phyloP scores from a whole-genome alignment of 2,113 vertebrate species.

The Chauna torquata region DNA sequence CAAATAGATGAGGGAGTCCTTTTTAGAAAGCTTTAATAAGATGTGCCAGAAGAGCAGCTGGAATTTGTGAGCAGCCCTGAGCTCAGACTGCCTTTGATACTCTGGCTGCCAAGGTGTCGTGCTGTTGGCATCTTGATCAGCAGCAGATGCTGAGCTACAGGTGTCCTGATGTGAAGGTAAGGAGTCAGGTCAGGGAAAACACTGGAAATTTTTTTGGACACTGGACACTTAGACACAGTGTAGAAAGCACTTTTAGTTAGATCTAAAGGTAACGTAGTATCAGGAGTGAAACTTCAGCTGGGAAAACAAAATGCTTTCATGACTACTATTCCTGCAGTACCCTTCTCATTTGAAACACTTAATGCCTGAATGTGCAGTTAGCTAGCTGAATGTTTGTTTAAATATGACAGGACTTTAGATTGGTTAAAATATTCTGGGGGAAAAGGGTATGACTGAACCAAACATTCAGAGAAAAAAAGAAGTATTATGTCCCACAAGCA shows the following conservation, averaged over 20 bases:
- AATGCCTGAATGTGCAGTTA: not conserved
- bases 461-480: not conserved
- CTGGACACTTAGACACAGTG: not conserved
- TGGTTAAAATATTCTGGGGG: not conserved
- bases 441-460: not conserved
- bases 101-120: not conserved
- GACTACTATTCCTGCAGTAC: not conserved
- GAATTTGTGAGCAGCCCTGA: not conserved
- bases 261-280: not conserved
- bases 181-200: not conserved
- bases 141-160: not conserved
- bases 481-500: not conserved
- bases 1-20: not conserved
- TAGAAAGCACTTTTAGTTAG: not conserved
- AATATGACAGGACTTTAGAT: not conserved
- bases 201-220: fast-evolving
- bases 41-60: not conserved
- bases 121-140: not conserved
- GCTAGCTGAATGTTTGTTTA: not conserved
- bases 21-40: not conserved
- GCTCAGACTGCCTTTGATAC: not conserved
- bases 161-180: not conserved
- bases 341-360: not conserved
- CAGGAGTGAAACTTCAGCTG: not conserved
- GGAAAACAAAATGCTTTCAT: not conserved